Conservation (phyloP, 2,797 vertebrate genomes). For the Odontamblyopus rebecca region DNA sequence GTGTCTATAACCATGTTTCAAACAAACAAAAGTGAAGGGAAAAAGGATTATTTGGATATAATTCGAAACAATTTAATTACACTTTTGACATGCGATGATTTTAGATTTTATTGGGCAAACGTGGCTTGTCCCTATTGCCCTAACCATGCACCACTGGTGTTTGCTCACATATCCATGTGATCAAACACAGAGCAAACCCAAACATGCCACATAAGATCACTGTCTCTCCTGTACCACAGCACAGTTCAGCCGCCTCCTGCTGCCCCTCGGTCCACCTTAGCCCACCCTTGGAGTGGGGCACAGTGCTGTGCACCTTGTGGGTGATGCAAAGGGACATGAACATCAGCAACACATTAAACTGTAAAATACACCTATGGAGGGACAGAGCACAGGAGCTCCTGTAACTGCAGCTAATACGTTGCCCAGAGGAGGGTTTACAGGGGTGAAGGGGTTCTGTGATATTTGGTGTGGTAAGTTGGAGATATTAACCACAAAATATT, state of each 20-base stretch:
- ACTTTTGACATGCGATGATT: no score
- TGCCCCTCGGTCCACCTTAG: slow-evolving; percentile 14
- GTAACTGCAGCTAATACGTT: neutral
- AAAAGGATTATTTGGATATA: no score
- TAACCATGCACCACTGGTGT: neutral
- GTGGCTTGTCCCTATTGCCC: no score
- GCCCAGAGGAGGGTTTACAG: neutral
- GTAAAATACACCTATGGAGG: slow-evolving; percentile 6
- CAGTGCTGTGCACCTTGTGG: slow-evolving; percentile 28
- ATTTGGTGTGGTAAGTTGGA: neutral
- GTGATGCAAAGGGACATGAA: slow-evolving; percentile 51
- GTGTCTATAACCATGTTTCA: no score
- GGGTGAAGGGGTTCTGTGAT: neutral
- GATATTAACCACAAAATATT: neutral
- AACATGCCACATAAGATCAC: slow-evolving; percentile 58
- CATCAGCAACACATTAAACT: slow-evolving; percentile 37
- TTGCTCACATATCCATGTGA: slow-evolving; percentile 29
- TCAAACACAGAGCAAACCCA: slow-evolving; percentile 41
- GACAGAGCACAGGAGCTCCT: slow-evolving; percentile 6
- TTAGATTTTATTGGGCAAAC: no score
- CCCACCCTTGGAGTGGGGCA: slow-evolving; percentile 18
- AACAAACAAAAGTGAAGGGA: no score
- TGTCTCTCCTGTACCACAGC: slow-evolving; percentile 21
- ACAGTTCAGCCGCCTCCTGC: neutral
- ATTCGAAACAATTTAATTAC: no score